Percentiles rank a stretch among this genome's conserved stretches.
phyloP scores from a whole-genome alignment of 2,797 vertebrate genomes.

The Melanotaenia maccullochi region DNA sequence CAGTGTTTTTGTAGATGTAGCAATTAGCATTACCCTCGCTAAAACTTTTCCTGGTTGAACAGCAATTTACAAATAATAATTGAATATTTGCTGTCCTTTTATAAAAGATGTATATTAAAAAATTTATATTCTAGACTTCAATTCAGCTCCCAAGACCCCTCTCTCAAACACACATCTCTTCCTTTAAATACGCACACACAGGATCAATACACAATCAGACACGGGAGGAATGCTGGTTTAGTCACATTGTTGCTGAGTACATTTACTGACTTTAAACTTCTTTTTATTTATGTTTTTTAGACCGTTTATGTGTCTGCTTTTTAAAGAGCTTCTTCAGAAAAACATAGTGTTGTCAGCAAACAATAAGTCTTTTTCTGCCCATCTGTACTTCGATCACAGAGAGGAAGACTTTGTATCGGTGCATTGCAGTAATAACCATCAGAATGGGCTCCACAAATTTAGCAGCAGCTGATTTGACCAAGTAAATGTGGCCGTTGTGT shows the following conservation, averaged over 20 bases:
- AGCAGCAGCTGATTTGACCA: neutral
- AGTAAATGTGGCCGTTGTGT: neutral
- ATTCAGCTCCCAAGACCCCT: neutral
- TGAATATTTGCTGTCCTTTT: no score
- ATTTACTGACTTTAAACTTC: neutral
- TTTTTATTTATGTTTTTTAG: neutral
- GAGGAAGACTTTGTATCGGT: neutral
- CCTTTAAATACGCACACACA: neutral
- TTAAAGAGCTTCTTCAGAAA: neutral
- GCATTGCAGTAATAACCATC: neutral
- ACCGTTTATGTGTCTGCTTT: neutral
- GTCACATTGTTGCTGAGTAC: neutral
- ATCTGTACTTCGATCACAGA: no score
- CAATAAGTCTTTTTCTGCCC: no score
- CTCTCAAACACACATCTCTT: neutral
- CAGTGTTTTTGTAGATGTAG: no score
- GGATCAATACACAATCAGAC: neutral
- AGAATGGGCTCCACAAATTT: neutral
- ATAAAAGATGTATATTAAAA: neutral
- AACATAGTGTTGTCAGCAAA: no score
- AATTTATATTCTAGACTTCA: neutral
- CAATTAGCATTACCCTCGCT: no score
- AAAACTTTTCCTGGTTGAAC: no score
- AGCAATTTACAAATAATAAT: no score
- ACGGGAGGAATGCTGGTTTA: neutral